Percentiles rank a stretch among this genome's conserved stretches.
phyloP scores from a whole-genome alignment of 2,113 vertebrate genomes.

The Vulpes vulpes region DNA sequence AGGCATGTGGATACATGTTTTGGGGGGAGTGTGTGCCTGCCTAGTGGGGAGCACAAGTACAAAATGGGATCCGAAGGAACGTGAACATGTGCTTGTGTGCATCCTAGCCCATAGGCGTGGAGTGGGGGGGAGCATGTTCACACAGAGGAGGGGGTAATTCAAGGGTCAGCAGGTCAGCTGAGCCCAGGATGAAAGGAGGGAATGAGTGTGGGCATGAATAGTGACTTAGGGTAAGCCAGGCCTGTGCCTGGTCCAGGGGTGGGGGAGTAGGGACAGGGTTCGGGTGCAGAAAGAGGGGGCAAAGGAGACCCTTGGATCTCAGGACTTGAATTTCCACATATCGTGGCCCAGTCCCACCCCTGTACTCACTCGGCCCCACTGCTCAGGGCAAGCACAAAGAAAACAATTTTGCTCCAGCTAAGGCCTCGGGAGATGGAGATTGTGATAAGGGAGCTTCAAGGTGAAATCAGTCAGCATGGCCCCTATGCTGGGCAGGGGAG shows the following conservation, averaged over 20 bases:
- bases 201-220: not conserved
- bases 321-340: not conserved
- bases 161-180: not conserved
- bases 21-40: not conserved
- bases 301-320: not conserved
- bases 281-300: not conserved
- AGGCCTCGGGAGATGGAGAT: slow-evolving; percentile 70
- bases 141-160: not conserved
- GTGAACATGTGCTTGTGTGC: not conserved
- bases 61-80: not conserved
- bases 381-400: slow-evolving; percentile 80
- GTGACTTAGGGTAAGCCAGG: not conserved
- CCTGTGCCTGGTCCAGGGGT: not conserved
- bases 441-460: slow-evolving; percentile 82
- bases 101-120: not conserved
- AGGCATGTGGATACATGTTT: not conserved
- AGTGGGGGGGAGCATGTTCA: not conserved
- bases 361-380: slow-evolving; percentile 12
- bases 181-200: not conserved
- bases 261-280: not conserved
- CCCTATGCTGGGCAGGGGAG: not conserved
- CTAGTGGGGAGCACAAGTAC: not conserved
- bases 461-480: slow-evolving; percentile 75
- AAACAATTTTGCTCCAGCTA: slow-evolving; percentile 81
- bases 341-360: not conserved